These are phyloP conservation scores for Harpagus bidentatus DNA, from an alignment of 2,113 vertebrate species.

Conservation along the genomic window DNA sequence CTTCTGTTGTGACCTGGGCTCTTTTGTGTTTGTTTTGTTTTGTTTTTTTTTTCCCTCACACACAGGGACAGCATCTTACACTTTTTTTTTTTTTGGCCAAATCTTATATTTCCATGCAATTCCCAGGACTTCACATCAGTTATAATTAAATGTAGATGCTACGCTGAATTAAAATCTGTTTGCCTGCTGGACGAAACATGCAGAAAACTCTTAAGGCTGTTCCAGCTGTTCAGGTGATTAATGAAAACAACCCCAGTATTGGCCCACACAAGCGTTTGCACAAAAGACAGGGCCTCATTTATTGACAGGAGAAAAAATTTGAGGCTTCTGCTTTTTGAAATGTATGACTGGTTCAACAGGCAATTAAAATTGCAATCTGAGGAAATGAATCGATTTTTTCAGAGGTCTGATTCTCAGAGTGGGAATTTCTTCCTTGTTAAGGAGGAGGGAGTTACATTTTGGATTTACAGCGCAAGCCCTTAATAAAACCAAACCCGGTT, in stretches of 20 bases:
- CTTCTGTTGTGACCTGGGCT: background rate
- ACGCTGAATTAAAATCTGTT: background rate
- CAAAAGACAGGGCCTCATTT: background rate
- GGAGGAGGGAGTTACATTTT: background rate
- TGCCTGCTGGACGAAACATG: background rate
- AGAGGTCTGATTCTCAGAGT: background rate
- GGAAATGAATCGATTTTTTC: background rate
- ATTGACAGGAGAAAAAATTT: background rate
- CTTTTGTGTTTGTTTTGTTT: background rate
- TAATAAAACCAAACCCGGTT: background rate
- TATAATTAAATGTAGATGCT: background rate
- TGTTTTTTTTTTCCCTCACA: background rate
- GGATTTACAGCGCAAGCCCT: background rate
- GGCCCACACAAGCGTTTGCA: background rate
- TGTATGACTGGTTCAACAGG: background rate
- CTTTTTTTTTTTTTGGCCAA: background rate
- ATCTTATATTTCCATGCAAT: background rate
- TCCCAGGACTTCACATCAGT: background rate
- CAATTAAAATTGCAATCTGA: background rate
- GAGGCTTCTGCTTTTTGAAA: background rate
- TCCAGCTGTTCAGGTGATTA: background rate
- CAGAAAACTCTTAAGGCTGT: background rate
- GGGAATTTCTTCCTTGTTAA: background rate
- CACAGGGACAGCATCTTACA: background rate
- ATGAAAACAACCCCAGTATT: background rate